phyloP scores from a whole-genome alignment of 2,113 vertebrate species.

The Acrocephalus arundinaceus region DNA sequence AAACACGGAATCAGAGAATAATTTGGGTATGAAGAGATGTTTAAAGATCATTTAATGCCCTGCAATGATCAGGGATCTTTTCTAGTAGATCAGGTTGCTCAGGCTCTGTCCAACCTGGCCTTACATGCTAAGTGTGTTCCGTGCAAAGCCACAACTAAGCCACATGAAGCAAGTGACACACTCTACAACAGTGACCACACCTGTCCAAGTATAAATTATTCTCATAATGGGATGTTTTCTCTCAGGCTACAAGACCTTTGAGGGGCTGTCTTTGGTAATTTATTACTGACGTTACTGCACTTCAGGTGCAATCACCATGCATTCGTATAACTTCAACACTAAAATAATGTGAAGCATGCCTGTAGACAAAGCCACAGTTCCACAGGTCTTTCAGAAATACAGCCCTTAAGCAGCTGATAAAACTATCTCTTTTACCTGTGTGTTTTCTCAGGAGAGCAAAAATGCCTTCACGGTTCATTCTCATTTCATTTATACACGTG shows the following conservation, averaged over 20 bases:
- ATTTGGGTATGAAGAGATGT: background rate
- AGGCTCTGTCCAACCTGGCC: background rate
- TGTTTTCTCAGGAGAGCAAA: background rate
- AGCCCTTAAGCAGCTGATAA: background rate
- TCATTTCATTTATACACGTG: conserved; percentile 51
- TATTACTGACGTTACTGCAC: background rate
- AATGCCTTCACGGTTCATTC: conserved; percentile 54
- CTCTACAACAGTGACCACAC: background rate
- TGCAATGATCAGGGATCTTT: background rate
- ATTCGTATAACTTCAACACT: background rate
- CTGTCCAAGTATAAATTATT: background rate
- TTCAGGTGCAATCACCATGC: background rate
- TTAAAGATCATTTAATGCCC: background rate
- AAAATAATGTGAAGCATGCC: background rate
- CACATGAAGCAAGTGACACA: background rate
- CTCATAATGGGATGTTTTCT: background rate
- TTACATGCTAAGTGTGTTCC: background rate
- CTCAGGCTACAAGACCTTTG: background rate
- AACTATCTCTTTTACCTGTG: background rate
- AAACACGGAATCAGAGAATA: background rate
- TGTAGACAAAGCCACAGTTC: background rate
- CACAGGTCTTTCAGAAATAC: background rate
- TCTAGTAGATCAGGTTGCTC: background rate
- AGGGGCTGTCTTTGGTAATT: background rate
- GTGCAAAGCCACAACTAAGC: background rate